These are phyloP conservation scores for Dicyrtoma fusca DNA, from an alignment of 2,888 invertebrate genomes.

Conservation along the genomic window DNA sequence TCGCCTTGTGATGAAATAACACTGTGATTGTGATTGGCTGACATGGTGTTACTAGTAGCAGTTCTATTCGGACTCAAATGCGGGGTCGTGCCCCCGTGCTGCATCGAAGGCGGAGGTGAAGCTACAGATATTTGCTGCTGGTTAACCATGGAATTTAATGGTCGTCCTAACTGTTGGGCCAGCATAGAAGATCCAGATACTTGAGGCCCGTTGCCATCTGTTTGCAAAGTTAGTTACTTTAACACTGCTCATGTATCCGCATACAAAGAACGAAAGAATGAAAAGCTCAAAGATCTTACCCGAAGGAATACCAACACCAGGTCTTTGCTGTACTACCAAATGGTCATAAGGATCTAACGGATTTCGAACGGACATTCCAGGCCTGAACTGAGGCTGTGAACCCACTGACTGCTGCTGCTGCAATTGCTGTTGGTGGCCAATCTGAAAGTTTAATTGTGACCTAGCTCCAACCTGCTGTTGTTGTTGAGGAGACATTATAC, in stretches of 20 bases:
- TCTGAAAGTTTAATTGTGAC: conserved; percentile 35
- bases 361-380: conserved; percentile 45
- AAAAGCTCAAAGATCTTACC: conserved; percentile 11
- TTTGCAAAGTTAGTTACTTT: neutral
- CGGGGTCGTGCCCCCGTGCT: neutral
- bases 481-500: conserved; percentile 56
- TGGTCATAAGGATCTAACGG: conserved; percentile 62
- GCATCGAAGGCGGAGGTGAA: conserved; percentile 31
- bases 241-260: too few relatives aligned
- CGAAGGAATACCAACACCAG: conserved; percentile 13
- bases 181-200: conserved; percentile 46
- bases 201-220: conserved; percentile 37
- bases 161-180: conserved; percentile 53
- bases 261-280: too few relatives aligned
- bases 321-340: conserved; percentile 59
- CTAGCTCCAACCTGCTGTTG: conserved; percentile 53
- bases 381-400: conserved; percentile 57
- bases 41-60: neutral
- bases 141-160: conserved; percentile 41
- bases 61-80: conserved; percentile 21
- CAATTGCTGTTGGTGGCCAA: conserved; percentile 43
- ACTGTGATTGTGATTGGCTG: neutral
- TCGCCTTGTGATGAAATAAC: conserved; percentile 38
- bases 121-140: conserved; percentile 18
- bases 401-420: conserved; percentile 58